Conservation (phyloP, 2,888 invertebrate species). For the Bombylius discolor region DNA sequence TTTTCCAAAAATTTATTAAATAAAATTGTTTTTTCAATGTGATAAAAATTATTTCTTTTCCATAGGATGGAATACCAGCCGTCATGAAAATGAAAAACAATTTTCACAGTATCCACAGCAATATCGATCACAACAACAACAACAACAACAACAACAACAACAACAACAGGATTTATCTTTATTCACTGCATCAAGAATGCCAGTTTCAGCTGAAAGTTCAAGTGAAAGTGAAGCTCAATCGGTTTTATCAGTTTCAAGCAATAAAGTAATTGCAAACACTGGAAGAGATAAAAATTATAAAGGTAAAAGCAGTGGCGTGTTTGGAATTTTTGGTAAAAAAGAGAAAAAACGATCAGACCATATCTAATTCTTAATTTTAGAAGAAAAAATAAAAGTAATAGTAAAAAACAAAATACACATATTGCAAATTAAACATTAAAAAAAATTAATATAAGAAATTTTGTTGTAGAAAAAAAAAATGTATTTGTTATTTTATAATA, state of each 20-base stretch:
- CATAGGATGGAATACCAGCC: constrained; percentile 34
- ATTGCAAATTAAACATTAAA: no score
- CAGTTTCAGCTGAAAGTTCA: constrained; percentile 34
- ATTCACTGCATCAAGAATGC: constrained; percentile 27
- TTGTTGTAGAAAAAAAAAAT: no score
- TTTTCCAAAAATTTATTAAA: background rate
- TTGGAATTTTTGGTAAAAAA: constrained; percentile 34
- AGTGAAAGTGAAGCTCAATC: constrained; percentile 38
- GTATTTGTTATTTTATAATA: no score
- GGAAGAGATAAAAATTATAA: constrained; percentile 13
- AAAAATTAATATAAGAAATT: no score
- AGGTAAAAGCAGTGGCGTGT: constrained; percentile 23
- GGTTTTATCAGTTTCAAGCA: constrained; percentile 33
- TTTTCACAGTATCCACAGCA: constrained; percentile 22
- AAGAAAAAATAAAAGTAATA: no score
- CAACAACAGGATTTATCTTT: background rate
- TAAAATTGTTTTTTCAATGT: background rate
- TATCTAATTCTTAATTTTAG: background rate
- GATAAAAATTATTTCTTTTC: no score
- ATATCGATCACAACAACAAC: background rate
- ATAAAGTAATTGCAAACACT: constrained; percentile 24
- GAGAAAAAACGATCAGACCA: constrained; percentile 32
- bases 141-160: constrained; percentile 1
- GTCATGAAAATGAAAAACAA: constrained; percentile 30
- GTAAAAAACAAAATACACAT: no score